A percentile compares a stretch with the other conserved stretches of the same genome.
These are phyloP conservation scores for Myiotriccus ornatus DNA, from an alignment of 2,797 vertebrate genomes.

Conservation along the genomic window DNA sequence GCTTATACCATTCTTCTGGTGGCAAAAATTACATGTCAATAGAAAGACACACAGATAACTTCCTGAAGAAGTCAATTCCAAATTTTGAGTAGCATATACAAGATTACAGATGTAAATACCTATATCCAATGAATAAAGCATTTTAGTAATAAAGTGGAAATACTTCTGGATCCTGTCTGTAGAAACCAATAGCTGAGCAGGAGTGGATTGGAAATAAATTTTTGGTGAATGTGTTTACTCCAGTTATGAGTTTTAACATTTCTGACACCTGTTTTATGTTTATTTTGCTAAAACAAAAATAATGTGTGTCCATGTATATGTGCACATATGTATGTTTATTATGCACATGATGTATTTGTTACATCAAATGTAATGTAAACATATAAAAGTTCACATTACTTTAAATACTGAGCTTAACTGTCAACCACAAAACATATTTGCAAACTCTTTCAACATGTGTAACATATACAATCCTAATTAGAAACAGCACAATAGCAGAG, in stretches of 20 bases:
- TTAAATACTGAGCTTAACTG: slow-evolving; percentile 47
- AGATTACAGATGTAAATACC: not conserved
- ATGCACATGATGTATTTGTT: slow-evolving; percentile 12
- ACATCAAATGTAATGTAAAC: slow-evolving; percentile 30
- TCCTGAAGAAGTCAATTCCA: not conserved
- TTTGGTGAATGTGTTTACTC: not conserved
- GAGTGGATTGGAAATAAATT: not conserved
- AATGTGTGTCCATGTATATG: not conserved
- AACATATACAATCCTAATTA: slow-evolving; percentile 51
- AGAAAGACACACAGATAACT: not conserved
- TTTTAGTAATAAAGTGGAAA: not conserved
- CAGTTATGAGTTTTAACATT: not conserved
- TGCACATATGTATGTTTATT: slow-evolving; percentile 37
- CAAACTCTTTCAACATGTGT: slow-evolving; percentile 58
- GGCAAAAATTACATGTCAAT: not conserved
- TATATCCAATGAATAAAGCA: not conserved
- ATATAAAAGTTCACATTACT: slow-evolving; percentile 40
- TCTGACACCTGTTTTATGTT: slow-evolving; percentile 50
- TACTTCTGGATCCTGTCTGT: not conserved
- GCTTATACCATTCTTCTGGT: not conserved
- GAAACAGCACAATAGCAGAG: slow-evolving; percentile 32
- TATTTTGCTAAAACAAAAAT: slow-evolving; percentile 5
- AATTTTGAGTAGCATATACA: not conserved
- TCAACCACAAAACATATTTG: slow-evolving; percentile 55
- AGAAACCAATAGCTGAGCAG: not conserved